Percentiles rank a stretch among this genome's conserved stretches.
phyloP scores from a whole-genome alignment of 2,113 vertebrate species.

The Xenus cinereus region DNA sequence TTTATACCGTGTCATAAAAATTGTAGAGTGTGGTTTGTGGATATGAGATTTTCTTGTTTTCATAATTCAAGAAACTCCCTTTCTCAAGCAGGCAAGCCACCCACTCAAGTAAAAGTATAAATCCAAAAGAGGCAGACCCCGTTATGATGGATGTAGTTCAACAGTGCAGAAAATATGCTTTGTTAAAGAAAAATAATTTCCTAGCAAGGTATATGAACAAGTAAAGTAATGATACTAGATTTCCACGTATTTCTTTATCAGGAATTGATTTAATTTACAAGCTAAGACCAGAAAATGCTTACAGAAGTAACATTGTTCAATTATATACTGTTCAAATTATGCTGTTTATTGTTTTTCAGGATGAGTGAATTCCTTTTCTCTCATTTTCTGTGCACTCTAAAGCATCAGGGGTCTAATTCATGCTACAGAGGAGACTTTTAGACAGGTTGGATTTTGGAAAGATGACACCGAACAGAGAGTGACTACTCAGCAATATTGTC shows the following conservation, averaged over 20 bases:
- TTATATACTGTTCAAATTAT: not conserved
- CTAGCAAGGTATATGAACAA: not conserved
- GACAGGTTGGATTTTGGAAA: not conserved
- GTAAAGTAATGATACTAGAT: not conserved
- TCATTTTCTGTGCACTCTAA: not conserved
- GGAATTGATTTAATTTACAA: constrained; percentile 2
- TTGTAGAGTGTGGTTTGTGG: not conserved
- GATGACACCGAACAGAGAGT: not conserved
- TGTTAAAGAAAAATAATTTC: constrained; percentile 4
- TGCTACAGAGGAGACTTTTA: not conserved
- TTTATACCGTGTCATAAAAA: not conserved
- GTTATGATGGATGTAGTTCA: not conserved
- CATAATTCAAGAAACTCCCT: not conserved
- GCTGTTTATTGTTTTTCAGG: not conserved
- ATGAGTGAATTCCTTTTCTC: not conserved
- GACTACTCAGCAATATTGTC: not conserved
- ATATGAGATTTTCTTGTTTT: constrained; percentile 3
- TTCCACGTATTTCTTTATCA: not conserved
- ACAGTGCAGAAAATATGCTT: constrained; percentile 30
- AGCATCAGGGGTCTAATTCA: fast-evolving
- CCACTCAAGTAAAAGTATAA: not conserved
- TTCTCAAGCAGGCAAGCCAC: not conserved
- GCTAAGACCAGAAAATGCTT: not conserved
- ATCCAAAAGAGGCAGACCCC: not conserved
- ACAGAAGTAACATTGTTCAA: not conserved